Evolutionary conservation across 2,888 invertebrate genomes (phyloP).

Genomic region (Ectemnius lituratus): DNA sequence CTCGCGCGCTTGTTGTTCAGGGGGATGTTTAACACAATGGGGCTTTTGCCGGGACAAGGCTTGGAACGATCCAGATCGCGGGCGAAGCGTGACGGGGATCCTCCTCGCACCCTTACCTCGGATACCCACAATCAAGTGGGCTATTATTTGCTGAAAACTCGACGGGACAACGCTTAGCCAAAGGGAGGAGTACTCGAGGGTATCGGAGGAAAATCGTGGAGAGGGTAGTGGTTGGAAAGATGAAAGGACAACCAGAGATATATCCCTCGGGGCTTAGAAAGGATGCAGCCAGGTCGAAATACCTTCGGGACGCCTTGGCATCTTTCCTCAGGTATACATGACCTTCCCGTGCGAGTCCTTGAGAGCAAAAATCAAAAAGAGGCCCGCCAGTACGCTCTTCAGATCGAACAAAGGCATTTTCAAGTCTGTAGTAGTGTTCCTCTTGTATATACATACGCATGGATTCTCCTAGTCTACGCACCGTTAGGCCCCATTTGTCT

Average conservation of each 20-base stretch:
- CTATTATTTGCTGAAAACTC: conserved; percentile 64
- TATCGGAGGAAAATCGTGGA: conserved; percentile 30
- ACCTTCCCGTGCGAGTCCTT: conserved; percentile 50
- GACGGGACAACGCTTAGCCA: conserved; percentile 24
- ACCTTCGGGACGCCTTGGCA: conserved; percentile 28
- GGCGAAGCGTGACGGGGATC: conserved; percentile 46
- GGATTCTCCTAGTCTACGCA: conserved; percentile 48
- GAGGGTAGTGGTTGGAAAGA: conserved; percentile 13
- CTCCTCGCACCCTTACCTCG: conserved; percentile 46
- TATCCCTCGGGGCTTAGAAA: conserved; percentile 31
- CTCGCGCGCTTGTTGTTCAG: conserved; percentile 33
- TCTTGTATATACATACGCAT: conserved; percentile 44
- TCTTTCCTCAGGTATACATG: conserved; percentile 48
- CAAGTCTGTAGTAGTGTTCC: conserved; percentile 26
- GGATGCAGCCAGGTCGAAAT: conserved; percentile 13
- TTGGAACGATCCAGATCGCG: conserved; percentile 49
- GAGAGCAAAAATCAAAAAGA: conserved; percentile 44
- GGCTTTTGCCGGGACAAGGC: conserved; percentile 29
- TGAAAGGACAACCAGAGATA: conserved; percentile 41
- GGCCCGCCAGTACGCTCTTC: conserved; percentile 30
- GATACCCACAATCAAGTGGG: conserved; percentile 59
- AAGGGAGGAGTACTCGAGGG: neutral
- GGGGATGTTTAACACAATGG: conserved; percentile 50
- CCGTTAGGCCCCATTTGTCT: conserved; percentile 70
- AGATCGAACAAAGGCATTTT: conserved; percentile 56